Percentiles rank a stretch among this genome's conserved stretches.
Conservation (phyloP, 23 tunicate genomes). For the Clavelina lepadiformis region DNA sequence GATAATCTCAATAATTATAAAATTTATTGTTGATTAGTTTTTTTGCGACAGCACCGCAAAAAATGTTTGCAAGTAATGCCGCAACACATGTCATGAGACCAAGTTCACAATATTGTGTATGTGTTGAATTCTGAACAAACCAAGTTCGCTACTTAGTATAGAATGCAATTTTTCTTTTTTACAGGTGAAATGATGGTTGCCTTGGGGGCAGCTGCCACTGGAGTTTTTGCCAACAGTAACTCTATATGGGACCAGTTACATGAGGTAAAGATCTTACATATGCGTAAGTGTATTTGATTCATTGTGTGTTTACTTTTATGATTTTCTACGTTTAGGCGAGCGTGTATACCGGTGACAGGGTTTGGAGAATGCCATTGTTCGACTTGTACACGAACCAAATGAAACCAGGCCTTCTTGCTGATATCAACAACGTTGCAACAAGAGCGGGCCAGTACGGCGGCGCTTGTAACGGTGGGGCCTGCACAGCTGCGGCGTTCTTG, state of each 20-base stretch:
- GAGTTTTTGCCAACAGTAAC: conserved; percentile 53
- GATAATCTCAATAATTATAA: too few species aligned
- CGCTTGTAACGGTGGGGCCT: too few species aligned
- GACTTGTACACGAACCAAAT: conserved; percentile 58
- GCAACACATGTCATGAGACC: too few species aligned
- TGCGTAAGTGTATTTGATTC: background rate
- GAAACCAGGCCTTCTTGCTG: conserved; percentile 73
- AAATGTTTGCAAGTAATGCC: too few species aligned
- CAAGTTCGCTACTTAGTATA: too few species aligned
- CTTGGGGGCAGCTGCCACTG: conserved; percentile 61
- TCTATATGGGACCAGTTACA: conserved; percentile 42
- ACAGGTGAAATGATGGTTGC: conserved; percentile 74
- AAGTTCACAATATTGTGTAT: too few species aligned
- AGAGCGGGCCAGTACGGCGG: conserved; percentile 59
- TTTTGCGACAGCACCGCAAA: too few species aligned
- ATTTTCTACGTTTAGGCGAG: conserved; percentile 67
- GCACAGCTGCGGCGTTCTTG: conserved; percentile 91
- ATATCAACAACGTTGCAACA: conserved; percentile 89
- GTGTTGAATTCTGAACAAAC: too few species aligned
- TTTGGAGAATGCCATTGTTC: conserved; percentile 92
- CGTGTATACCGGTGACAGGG: conserved; percentile 62
- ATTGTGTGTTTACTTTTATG: too few species aligned
- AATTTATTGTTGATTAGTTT: too few species aligned
- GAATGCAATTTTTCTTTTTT: too few species aligned
- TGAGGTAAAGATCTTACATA: conserved; percentile 30